phyloP scores from a whole-genome alignment of 23 tunicate genomes.

The Ascidia mentula region DNA sequence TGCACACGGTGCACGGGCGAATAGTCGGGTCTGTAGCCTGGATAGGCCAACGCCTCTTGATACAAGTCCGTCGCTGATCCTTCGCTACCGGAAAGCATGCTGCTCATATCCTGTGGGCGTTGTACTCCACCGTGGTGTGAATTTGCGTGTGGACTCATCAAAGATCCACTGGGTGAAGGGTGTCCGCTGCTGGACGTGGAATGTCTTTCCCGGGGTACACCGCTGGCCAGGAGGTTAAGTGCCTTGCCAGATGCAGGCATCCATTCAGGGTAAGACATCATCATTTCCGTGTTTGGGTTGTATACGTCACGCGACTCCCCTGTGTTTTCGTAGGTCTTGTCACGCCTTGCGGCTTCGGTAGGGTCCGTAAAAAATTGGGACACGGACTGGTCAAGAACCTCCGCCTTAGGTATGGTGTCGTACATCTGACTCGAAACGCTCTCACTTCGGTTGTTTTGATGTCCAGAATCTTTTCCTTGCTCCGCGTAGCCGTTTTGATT shows the following conservation, averaged over 20 bases:
- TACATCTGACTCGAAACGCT: background rate
- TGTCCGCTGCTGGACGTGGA: constrained; percentile 14
- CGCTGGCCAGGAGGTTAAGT: background rate
- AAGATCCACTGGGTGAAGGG: constrained; percentile 25
- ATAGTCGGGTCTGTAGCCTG: constrained; percentile 11
- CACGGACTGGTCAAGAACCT: constrained; percentile 13
- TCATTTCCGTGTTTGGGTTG: background rate
- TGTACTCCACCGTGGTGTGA: background rate
- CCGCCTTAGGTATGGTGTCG: constrained; percentile 5
- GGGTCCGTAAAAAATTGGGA: background rate
- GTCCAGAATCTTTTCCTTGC: background rate
- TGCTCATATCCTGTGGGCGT: constrained; percentile 31
- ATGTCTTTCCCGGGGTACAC: background rate
- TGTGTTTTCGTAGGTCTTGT: background rate
- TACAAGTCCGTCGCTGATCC: constrained; percentile 27
- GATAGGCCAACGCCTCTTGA: background rate
- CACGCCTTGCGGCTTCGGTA: background rate
- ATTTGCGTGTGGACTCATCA: constrained; percentile 21
- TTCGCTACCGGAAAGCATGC: constrained; percentile 12
- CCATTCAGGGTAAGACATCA: constrained; percentile 34
- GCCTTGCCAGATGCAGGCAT: constrained; percentile 19
- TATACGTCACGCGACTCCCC: background rate
- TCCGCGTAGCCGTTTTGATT: constrained; percentile 13
- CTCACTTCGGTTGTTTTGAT: background rate
- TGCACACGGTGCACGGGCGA: background rate